Conservation (phyloP, 2,888 invertebrate species). For the Brenthis hecate region DNA sequence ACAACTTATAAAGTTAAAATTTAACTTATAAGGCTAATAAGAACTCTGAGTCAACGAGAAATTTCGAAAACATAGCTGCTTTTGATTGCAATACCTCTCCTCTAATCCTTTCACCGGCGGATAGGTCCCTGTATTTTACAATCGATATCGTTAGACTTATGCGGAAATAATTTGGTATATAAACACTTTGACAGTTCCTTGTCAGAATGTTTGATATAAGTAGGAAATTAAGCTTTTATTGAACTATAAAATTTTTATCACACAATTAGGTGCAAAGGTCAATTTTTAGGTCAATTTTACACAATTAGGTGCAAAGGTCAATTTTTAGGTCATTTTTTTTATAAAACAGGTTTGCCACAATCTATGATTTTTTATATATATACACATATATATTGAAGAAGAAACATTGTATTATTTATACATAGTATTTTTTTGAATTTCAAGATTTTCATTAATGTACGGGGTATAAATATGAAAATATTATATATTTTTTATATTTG, state of each 20-base stretch:
- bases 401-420: no score
- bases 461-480: no score
- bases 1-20: conserved; percentile 7
- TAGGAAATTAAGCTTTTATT: conserved; percentile 8
- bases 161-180: background rate
- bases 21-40: background rate
- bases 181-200: conserved; percentile 2
- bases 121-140: no score
- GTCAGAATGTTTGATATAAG: background rate
- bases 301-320: conserved; percentile 5
- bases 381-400: no score
- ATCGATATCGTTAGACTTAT: background rate
- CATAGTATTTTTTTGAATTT: no score
- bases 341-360: no score
- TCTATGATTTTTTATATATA: no score
- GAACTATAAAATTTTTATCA: conserved; percentile 4
- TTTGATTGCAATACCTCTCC: background rate
- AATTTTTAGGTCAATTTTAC: no score
- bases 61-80: background rate
- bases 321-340: background rate
- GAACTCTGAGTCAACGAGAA: background rate
- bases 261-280: conserved; percentile 5
- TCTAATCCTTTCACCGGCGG: no score
- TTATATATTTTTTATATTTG: no score
- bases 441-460: no score